Percentiles rank a stretch among this genome's conserved stretches.
Conservation (phyloP, 2,113 vertebrate genomes). For the Lonchura striata region DNA sequence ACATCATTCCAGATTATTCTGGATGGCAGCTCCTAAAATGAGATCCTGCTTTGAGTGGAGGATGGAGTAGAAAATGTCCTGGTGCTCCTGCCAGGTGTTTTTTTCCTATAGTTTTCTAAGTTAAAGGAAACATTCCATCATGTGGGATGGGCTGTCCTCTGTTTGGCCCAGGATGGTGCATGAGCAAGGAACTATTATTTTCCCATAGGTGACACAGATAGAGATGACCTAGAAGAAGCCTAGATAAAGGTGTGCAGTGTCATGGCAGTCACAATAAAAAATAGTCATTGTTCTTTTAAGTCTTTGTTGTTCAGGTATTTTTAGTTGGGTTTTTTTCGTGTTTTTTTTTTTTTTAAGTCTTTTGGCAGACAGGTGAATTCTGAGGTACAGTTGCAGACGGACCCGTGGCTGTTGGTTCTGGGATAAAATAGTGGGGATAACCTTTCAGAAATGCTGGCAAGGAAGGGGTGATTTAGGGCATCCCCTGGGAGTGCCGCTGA, state of each 20-base stretch:
- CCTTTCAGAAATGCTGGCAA: background rate
- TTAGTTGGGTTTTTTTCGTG: accelerated
- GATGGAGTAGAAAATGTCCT: background rate
- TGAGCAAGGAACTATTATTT: too few species aligned
- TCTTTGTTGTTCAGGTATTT: background rate
- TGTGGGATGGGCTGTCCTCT: background rate
- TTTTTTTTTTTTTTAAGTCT: background rate
- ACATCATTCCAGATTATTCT: background rate
- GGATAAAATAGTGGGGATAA: background rate
- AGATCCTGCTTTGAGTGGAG: background rate
- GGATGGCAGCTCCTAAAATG: background rate
- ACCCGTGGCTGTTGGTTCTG: accelerated
- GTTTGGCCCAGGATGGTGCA: background rate
- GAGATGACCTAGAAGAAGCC: background rate
- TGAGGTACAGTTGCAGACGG: background rate
- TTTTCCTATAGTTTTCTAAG: background rate
- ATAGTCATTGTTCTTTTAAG: accelerated
- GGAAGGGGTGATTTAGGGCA: background rate
- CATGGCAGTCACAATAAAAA: background rate
- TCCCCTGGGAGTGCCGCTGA: background rate
- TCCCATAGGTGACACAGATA: accelerated
- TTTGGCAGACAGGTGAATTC: background rate
- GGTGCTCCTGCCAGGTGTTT: background rate
- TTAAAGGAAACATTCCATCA: background rate
- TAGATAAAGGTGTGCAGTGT: accelerated